Base-by-base conservation (phyloP, 2,888 invertebrate species). In the Temnothorax unifasciatus region DNA sequence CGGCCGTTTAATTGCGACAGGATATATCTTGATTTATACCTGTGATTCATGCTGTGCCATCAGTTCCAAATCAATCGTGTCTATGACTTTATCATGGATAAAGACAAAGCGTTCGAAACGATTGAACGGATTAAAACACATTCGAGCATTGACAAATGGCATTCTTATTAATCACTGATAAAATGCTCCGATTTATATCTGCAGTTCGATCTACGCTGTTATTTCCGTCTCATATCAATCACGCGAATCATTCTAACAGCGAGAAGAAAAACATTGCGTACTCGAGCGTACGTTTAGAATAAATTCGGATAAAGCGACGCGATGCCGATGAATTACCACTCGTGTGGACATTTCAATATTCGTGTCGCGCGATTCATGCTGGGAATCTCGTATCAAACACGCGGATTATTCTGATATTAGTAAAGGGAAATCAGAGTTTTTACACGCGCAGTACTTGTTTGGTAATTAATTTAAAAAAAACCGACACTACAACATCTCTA, bases 51-150 rank as follows among this genome's bases (percentile, higher is more conserved):
- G 54, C 18, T 25, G 38, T 47, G 38, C 21, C 29, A 81, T 81
- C 79, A 59, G 69, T 61, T 71, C 47, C 59, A 47, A 81, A 81
- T 81, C 79, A 81, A 71, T 81, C 64, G 79, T 69, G 59, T 38
- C 38, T 81, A 66, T 77, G 59, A 71, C 38, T 81, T 81, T 81
- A 71, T 81, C 59, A 50, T 59, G 59, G 25, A 69, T 71, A 61
- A 81, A 69, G 38, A 21, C 34, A 69, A 47, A 59, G 59, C 47
- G 34, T 52, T 57, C 57, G 13, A 47, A 75, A 77, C 44, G 54
- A 57, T 47, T 61, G 71, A 69, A 47, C 18, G 47, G 59, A 61
- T 81, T 81, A 81, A 79, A 79, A 69, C 21, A 81, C 66, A 77
- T 77, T 66, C 47, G 59, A n/a, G 21, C 54, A 68, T 25, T 79